Conservation (phyloP, 92 coral and sea anemone species). For the Porites lobata region DNA sequence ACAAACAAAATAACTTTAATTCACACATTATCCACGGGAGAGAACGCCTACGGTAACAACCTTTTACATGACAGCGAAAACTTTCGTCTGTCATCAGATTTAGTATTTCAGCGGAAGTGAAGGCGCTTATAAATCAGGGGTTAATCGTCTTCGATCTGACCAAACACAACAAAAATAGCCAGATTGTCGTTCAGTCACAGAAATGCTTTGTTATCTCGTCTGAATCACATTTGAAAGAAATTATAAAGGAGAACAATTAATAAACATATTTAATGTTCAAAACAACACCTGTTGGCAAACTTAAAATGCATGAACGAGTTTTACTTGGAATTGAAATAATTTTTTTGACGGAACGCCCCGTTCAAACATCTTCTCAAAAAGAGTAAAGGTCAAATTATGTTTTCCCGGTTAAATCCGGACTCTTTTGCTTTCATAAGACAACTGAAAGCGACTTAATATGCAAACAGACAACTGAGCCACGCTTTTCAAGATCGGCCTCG, state of each 20-base stretch:
- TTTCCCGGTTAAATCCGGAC: not conserved
- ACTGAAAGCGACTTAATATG: not conserved
- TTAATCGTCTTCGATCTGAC: not conserved
- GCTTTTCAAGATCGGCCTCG: not conserved
- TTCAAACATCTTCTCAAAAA: not conserved
- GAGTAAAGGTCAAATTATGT: constrained; percentile 12
- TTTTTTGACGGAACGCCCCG: constrained; percentile 44
- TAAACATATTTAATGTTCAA: not conserved
- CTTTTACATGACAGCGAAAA: not conserved
- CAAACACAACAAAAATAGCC: not conserved
- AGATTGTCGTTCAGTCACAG: not conserved
- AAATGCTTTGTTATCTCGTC: not conserved
- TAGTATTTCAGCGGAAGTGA: not conserved
- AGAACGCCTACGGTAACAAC: not conserved
- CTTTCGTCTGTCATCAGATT: constrained; percentile 2
- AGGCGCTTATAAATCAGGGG: not conserved
- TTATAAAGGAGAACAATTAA: not conserved
- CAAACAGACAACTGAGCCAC: not conserved
- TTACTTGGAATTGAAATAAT: not conserved
- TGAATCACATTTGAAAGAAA: not conserved
- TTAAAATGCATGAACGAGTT: not conserved
- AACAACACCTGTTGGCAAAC: not conserved
- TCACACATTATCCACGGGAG: too few relatives aligned
- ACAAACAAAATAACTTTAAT: not conserved
- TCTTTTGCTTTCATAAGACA: not conserved